These are phyloP conservation scores for Lophius americanus DNA, from an alignment of 2,797 vertebrate genomes.

Conservation along the genomic window DNA sequence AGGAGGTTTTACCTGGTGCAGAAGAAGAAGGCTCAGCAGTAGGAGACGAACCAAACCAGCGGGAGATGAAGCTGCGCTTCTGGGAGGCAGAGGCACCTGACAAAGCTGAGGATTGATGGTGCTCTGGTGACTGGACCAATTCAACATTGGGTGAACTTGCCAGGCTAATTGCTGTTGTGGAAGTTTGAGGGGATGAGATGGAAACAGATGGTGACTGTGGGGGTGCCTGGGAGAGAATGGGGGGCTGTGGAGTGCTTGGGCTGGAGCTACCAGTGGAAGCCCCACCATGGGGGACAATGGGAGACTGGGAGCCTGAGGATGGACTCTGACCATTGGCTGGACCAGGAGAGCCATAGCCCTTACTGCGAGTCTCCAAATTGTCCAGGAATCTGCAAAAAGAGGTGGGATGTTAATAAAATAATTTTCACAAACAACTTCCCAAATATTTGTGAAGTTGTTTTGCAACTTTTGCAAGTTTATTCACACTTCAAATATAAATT, in stretches of 20 bases:
- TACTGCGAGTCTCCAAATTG: conserved; percentile 89
- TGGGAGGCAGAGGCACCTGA: conserved; percentile 58
- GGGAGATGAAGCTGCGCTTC: conserved; percentile 90
- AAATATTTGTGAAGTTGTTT: too few relatives aligned
- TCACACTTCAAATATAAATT: too few relatives aligned
- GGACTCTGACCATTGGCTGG: conserved; percentile 91
- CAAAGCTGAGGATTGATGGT: conserved; percentile 26
- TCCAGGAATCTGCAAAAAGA: conserved; percentile 89
- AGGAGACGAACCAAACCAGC: conserved; percentile 86
- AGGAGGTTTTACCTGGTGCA: conserved; percentile 78
- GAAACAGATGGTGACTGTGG: conserved; percentile 59
- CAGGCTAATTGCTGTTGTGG: conserved; percentile 8
- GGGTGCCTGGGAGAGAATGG: conserved; percentile 62
- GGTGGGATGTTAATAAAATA: too few relatives aligned
- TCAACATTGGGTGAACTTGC: conserved; percentile 46
- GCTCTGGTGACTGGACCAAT: conserved; percentile 64
- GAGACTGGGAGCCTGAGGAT: conserved; percentile 94
- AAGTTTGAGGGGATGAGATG: conserved; percentile 35
- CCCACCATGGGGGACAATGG: conserved; percentile 85
- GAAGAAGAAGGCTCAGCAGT: conserved; percentile 69
- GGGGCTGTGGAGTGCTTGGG: conserved; percentile 89
- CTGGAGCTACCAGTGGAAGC: conserved; percentile 91
- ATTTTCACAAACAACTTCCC: too few relatives aligned
- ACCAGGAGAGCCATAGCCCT: conserved; percentile 83
- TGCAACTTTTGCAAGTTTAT: too few relatives aligned